phyloP scores from a whole-genome alignment of 1,140 invertebrate genomes.

The Aphaenogaster floridana region DNA sequence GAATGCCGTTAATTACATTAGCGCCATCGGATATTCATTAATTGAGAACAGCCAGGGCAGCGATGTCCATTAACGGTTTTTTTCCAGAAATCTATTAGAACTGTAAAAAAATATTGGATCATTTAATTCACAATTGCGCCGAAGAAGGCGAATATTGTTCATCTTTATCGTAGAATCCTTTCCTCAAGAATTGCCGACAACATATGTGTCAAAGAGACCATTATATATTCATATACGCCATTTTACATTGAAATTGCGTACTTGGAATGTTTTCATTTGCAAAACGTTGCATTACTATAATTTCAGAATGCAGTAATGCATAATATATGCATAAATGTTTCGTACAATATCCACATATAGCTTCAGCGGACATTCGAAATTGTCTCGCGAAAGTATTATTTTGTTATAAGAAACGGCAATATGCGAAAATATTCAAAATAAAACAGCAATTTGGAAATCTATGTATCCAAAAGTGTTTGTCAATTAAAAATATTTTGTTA shows the following conservation, averaged over 20 bases:
- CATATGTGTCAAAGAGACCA: conserved; percentile 10
- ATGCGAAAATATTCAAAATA: not conserved
- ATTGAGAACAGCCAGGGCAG: conserved; percentile 54
- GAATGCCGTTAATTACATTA: conserved; percentile 70
- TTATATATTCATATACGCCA: conserved; percentile 22
- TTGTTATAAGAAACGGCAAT: conserved; percentile 2
- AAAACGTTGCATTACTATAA: conserved; percentile 50
- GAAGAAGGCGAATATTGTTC: not conserved
- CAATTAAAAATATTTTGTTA: conserved; percentile 3
- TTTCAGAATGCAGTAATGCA: conserved; percentile 32
- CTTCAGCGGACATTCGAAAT: conserved; percentile 8
- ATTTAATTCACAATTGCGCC: not conserved
- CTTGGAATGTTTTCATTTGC: conserved; percentile 17
- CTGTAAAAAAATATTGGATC: not conserved
- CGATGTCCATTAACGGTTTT: conserved; percentile 61
- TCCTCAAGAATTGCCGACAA: not conserved
- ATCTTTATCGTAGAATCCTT: not conserved
- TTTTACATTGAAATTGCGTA: not conserved
- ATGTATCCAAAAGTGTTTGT: not conserved
- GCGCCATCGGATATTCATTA: conserved; percentile 72
- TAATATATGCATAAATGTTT: conserved; percentile 36
- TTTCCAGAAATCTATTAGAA: conserved; percentile 28
- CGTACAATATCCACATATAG: not conserved
- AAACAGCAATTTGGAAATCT: not conserved
- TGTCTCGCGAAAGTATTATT: not conserved